phyloP scores from a whole-genome alignment of 1,140 invertebrate species.

The Polypedilum pembai region DNA sequence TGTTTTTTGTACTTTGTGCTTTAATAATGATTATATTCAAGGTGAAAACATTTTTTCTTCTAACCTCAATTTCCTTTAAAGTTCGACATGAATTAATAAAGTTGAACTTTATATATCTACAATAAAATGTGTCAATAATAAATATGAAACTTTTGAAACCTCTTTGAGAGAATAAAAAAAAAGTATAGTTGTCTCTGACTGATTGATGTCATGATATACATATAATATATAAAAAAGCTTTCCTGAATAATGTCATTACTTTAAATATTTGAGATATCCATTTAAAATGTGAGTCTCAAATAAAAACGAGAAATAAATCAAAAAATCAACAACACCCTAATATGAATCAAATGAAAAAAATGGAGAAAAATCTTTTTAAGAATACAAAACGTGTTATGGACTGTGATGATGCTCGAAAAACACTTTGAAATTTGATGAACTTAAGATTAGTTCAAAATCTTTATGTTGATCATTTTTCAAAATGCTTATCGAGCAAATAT shows the following conservation, averaged over 20 bases:
- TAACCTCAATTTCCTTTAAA: too few relatives aligned
- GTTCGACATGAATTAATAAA: too few relatives aligned
- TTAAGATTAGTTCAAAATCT: background rate
- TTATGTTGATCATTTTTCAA: background rate
- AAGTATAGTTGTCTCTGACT: too few relatives aligned
- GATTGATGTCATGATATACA: too few relatives aligned
- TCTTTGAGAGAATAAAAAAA: too few relatives aligned
- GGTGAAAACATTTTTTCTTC: too few relatives aligned
- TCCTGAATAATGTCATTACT: background rate
- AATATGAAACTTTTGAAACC: too few relatives aligned
- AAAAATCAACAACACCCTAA: conserved; percentile 17
- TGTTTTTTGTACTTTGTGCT: too few relatives aligned
- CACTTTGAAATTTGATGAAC: background rate
- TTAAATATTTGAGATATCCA: background rate
- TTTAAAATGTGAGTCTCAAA: too few relatives aligned
- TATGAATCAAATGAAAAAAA: conserved; percentile 23
- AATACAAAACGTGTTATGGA: conserved; percentile 27
- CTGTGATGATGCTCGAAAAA: conserved; percentile 14
- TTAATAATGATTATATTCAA: too few relatives aligned
- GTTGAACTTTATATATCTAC: too few relatives aligned
- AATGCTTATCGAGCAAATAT: conserved; percentile 6
- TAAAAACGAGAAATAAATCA: background rate
- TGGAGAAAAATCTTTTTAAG: conserved; percentile 26
- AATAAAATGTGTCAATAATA: too few relatives aligned
- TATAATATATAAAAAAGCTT: background rate